Percentiles rank a stretch among this genome's conserved stretches.
Conservation (phyloP, 2,888 invertebrate genomes). For the Orthonychiurus folsomi region DNA sequence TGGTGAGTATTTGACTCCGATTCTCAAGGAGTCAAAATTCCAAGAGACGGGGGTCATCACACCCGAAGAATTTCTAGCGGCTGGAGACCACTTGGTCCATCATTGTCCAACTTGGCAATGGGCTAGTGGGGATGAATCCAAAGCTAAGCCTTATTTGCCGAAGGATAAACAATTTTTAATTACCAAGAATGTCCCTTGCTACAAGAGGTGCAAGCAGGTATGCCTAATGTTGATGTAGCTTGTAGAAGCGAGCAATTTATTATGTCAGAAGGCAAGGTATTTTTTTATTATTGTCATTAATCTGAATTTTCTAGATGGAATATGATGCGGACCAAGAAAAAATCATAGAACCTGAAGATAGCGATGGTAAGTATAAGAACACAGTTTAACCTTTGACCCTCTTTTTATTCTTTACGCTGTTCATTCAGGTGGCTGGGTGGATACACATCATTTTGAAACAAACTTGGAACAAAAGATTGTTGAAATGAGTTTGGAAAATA, state of each 20-base stretch:
- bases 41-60: slow-evolving; percentile 79
- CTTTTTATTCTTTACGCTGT: slow-evolving; percentile 36
- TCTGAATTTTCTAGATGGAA: slow-evolving; percentile 63
- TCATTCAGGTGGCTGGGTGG: slow-evolving; percentile 90
- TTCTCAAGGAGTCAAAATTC: slow-evolving; percentile 66
- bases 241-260: background rate
- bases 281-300: slow-evolving; percentile 8
- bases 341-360: slow-evolving; percentile 72
- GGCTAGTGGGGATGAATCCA: slow-evolving; percentile 85
- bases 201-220: slow-evolving; percentile 84
- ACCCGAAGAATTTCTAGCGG: slow-evolving; percentile 98
- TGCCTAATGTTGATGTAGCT: background rate
- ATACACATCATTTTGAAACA: slow-evolving; percentile 83
- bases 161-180: slow-evolving; percentile 93
- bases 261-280: too few species aligned
- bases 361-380: slow-evolving; percentile 50
- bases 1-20: slow-evolving; percentile 91
- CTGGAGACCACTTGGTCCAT: slow-evolving; percentile 96
- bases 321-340: slow-evolving; percentile 84
- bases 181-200: slow-evolving; percentile 94
- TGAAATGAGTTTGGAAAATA: slow-evolving; percentile 77
- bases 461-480: slow-evolving; percentile 63
- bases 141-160: slow-evolving; percentile 80
- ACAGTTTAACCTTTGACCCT: slow-evolving; percentile 14
- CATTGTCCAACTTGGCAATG: slow-evolving; percentile 99